phyloP scores from a whole-genome alignment of 2,113 vertebrate genomes.

The Channa maculata region DNA sequence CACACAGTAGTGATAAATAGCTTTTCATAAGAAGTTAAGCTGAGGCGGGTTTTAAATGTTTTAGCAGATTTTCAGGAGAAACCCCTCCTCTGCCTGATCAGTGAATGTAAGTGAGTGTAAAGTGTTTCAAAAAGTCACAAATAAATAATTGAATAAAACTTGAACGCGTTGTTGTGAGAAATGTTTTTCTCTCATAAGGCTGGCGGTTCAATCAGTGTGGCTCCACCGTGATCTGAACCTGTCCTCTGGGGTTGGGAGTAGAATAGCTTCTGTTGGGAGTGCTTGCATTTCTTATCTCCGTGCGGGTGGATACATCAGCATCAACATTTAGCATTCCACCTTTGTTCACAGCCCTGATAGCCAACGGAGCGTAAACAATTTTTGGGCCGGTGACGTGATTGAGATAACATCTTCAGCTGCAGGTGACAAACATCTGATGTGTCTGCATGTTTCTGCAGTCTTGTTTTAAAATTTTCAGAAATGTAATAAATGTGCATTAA shows the following conservation, averaged over 20 bases:
- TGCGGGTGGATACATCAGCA: constrained; percentile 51
- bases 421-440: constrained; percentile 40
- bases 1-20: constrained; percentile 20
- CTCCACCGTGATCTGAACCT: constrained; percentile 34
- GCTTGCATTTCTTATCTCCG: constrained; percentile 59
- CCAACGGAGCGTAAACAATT: constrained; percentile 61
- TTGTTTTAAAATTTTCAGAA: constrained; percentile 3
- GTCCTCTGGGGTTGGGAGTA: constrained; percentile 36
- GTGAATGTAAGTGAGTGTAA: background rate
- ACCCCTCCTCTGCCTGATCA: background rate
- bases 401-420: constrained; percentile 31
- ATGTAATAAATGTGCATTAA: background rate
- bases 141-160: constrained; percentile 5
- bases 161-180: background rate
- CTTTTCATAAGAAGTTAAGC: constrained; percentile 19
- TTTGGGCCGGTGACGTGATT: constrained; percentile 53
- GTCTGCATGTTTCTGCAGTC: constrained; percentile 10
- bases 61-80: background rate
- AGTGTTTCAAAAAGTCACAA: constrained; percentile 12
- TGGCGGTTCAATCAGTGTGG: constrained; percentile 47
- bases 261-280: constrained; percentile 20
- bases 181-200: constrained; percentile 23
- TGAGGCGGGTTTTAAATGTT: background rate
- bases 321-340: constrained; percentile 66
- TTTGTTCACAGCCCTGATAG: constrained; percentile 50